Base-by-base conservation (phyloP, 2,888 invertebrate genomes). In the Oeneis ivallda region DNA sequence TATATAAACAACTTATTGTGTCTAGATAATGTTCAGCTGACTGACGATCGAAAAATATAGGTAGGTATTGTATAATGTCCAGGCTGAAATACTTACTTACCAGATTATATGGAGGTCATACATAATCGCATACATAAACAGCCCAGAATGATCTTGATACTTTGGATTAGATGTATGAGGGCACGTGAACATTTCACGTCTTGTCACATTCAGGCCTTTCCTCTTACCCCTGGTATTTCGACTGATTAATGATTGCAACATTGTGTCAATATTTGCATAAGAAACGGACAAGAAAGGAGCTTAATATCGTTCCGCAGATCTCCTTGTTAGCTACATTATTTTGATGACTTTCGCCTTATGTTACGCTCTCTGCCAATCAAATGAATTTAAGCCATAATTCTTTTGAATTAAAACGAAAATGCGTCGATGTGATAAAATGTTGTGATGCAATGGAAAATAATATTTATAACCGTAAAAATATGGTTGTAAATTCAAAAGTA, bases 231-330 rank as follows among this genome's bases (percentile, higher is more conserved):
- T 79, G 80, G 76, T 81, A 82, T 83, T 81, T 79, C 74, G 75
- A 74, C 79, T 91, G 92, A 92, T 92, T 91, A 91, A 92, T 92
- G 91, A 86, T 80, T 75, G 80, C 78, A 82, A 86, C 87, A 87
- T 81, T 89, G 86, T 85, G 80, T 87, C 86, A 91, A 91, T 91
- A 92, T 92, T 92, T 90, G 92, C 91, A 92, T 92, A 90, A 89
- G 92, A 92, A 92, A 88, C 81, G 84, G 80, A 79, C 84, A 82
- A 84, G 88, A 85, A 84, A 85, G 80, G 79, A 83, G 83, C 83
- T 82, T 89, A 60, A 50, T 60, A 89, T 89, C 86, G 79, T 79
- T 79, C 82, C 79, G 82, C 82, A 81, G 79, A 89, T 91, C 86
- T 80, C 75, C 77, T 79, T 78, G 78, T 76, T 75, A 76, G 77